A percentile compares a stretch with the other conserved stretches of the same genome.
Conservation (phyloP, 2,888 invertebrate species). For the Phorcus lineatus region DNA sequence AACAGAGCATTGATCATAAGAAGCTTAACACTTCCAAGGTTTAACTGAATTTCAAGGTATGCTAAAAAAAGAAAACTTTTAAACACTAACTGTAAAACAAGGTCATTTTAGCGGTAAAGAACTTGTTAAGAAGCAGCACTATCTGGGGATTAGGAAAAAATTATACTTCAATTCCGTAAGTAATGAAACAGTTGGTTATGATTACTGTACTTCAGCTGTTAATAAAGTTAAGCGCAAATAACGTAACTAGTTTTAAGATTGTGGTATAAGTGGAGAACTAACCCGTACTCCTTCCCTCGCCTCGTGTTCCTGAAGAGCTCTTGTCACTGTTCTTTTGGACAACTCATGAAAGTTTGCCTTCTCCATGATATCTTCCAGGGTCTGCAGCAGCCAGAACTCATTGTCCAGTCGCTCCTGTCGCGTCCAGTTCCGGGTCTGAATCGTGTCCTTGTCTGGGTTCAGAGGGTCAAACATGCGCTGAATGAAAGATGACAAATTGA, state of each 20-base stretch:
- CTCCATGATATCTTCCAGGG: slow-evolving; percentile 67
- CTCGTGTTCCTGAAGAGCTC: slow-evolving; percentile 65
- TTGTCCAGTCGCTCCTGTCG: slow-evolving; percentile 71
- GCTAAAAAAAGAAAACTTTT: background rate
- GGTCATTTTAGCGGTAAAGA: no score
- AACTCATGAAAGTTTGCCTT: slow-evolving; percentile 73
- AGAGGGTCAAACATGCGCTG: slow-evolving; percentile 74
- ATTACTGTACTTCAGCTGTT: no score
- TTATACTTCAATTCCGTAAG: no score
- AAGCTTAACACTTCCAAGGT: no score
- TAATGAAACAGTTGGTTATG: no score
- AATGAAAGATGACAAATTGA: slow-evolving; percentile 21
- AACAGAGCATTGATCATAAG: background rate
- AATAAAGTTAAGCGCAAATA: no score
- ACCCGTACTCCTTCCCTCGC: slow-evolving; percentile 69
- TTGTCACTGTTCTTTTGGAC: slow-evolving; percentile 54
- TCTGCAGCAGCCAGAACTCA: slow-evolving; percentile 74
- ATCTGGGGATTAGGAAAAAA: no score
- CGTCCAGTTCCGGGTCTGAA: slow-evolving; percentile 62
- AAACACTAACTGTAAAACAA: no score
- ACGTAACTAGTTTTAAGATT: no score
- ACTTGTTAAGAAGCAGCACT: no score
- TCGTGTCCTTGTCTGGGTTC: slow-evolving; percentile 75
- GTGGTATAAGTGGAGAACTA: no score
- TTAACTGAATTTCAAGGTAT: no score